Percentiles rank a stretch among this genome's conserved stretches.
phyloP scores from a whole-genome alignment of 2,888 invertebrate genomes.

The Idaea aversata region DNA sequence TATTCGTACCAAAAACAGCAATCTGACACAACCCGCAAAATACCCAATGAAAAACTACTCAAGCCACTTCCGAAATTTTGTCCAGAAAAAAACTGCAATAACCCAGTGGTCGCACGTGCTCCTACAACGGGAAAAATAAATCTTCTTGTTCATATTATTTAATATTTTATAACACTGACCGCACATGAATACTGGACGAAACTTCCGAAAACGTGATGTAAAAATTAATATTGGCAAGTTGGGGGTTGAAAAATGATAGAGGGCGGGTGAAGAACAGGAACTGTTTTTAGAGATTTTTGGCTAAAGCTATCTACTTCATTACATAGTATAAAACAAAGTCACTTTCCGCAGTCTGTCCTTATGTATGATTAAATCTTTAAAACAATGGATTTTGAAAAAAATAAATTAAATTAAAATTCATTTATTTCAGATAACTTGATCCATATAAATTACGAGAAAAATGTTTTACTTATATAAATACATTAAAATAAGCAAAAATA shows the following conservation, averaged over 20 bases:
- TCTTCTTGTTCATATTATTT: constrained; percentile 54
- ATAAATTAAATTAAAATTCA: too few relatives aligned
- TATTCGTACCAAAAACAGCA: constrained; percentile 21
- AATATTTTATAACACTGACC: constrained; percentile 63
- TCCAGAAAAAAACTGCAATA: constrained; percentile 5
- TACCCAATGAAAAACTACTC: constrained; percentile 1
- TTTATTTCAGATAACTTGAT: too few relatives aligned
- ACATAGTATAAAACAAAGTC: background rate
- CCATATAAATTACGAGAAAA: too few relatives aligned
- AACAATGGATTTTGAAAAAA: too few relatives aligned
- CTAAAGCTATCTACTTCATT: background rate
- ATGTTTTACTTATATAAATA: too few relatives aligned
- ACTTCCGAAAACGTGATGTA: constrained; percentile 51
- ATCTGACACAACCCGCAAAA: constrained; percentile 7
- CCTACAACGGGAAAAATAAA: constrained; percentile 51
- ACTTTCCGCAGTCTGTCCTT: too few relatives aligned
- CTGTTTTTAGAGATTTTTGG: background rate
- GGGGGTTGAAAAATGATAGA: background rate
- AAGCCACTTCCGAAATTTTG: constrained; percentile 5
- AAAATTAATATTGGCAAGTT: constrained; percentile 56
- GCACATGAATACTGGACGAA: constrained; percentile 48
- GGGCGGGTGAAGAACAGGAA: background rate
- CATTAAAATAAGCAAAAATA: too few relatives aligned
- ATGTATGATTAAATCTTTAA: too few relatives aligned
- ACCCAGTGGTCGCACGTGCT: constrained; percentile 59